phyloP scores from a whole-genome alignment of 2,797 vertebrate species.

The Mormyrops boulengeri region DNA sequence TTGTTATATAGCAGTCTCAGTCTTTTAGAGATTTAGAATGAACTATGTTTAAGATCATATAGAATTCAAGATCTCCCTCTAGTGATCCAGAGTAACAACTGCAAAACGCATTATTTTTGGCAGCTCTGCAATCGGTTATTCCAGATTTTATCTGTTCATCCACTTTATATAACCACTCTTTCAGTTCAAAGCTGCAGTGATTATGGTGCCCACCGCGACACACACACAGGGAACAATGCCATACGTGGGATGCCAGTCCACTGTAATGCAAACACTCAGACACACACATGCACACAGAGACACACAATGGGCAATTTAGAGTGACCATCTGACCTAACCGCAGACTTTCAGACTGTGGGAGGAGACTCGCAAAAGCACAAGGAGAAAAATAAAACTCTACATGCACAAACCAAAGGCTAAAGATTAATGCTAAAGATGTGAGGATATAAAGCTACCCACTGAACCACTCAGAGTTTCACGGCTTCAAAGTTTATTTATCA shows the following conservation, averaged over 20 bases:
- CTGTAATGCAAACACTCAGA: not conserved
- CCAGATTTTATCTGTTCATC: not conserved
- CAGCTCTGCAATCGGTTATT: not conserved
- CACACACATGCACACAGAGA: not conserved
- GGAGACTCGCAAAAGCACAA: not conserved
- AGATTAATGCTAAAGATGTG: not conserved
- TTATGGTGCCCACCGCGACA: not conserved
- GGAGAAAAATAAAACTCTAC: not conserved
- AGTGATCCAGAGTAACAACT: constrained; percentile 2
- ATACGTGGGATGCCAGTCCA: not conserved
- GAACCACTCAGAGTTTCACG: not conserved
- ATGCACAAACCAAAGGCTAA: not conserved
- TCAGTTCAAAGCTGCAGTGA: not conserved
- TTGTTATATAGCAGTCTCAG: not conserved
- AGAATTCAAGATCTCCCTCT: constrained; percentile 21
- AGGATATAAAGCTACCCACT: not conserved
- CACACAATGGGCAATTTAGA: not conserved
- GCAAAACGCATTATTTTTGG: not conserved
- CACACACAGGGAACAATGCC: not conserved
- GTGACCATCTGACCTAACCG: not conserved
- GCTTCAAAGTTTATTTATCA: not conserved
- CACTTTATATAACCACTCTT: not conserved
- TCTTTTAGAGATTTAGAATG: not conserved
- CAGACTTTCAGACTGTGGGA: not conserved
- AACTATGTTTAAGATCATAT: not conserved